Evolutionary conservation across 2,888 invertebrate species (phyloP), one percentile per base, ranked within the genome.

Genomic region (Xanthorhoe spadicearia): DNA sequence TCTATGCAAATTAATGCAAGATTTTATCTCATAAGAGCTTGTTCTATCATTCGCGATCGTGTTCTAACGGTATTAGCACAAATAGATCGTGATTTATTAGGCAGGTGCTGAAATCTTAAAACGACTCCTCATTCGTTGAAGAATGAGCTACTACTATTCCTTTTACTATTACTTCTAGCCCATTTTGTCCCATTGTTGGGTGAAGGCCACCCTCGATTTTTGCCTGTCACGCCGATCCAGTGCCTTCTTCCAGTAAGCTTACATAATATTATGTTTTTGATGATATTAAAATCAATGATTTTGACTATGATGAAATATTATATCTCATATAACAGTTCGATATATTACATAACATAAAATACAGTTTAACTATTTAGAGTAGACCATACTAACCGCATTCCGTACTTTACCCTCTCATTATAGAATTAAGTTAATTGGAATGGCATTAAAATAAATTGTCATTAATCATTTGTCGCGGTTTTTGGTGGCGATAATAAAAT

Each of bases 361-460:
- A 13, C 32, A 57, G 49, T 62, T 66, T 50, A 66, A 48, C 59
- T 62, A 66, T 66, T 62, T 51, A 55, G 61, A 66, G 62, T 38
- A 58, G 5, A 48, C 48, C 15, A 28, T 56, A 48, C 48, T 56
- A 13, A 18, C 57, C 32, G 48, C 17, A 49, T 49, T 49, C n/a
- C 17, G 35, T 19, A 13, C 18, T 52, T 50, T 51, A 35, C 7
- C 50, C 35, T 43, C 51, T 49, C 60, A 64, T 67, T 67, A 67
- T 18, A 60, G 13, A 48, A 64, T 68, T 63, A 63, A 38, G 9
- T 61, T 64, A 68, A 68, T 68, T 56, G 67, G 28, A 56, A 50
- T 64, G 67, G 19, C 63, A 67, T 64, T 67, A 56, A 59, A 55
- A 64, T 67, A 64, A 64, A 64, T 67, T 48, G 46, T 50, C 57